A percentile compares a stretch with the other conserved stretches of the same genome.
Conservation (phyloP, 2,888 invertebrate species). For the Cinara cedri region DNA sequence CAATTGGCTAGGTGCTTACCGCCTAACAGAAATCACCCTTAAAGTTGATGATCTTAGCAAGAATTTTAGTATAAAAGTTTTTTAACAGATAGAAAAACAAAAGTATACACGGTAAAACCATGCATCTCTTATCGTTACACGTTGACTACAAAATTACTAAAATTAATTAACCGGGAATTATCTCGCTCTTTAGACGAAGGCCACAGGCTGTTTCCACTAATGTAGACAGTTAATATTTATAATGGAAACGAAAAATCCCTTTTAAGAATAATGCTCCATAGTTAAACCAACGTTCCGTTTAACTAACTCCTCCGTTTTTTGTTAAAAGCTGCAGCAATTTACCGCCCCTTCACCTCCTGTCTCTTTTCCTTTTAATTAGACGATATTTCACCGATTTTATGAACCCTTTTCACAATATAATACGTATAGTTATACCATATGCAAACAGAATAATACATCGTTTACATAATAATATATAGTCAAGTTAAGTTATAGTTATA, state of each 20-base stretch:
- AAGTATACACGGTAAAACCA: too few relatives aligned
- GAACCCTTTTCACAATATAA: slow-evolving; percentile 15
- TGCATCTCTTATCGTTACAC: too few relatives aligned
- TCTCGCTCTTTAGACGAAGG: neutral
- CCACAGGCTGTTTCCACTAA: neutral
- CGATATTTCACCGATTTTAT: slow-evolving; percentile 32
- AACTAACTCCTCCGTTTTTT: slow-evolving; percentile 24
- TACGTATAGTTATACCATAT: slow-evolving; percentile 6
- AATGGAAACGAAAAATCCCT: slow-evolving; percentile 22
- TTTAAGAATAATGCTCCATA: neutral
- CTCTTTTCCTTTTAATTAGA: slow-evolving; percentile 31
- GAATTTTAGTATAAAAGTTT: too few relatives aligned
- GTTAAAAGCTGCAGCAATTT: slow-evolving; percentile 20
- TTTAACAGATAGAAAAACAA: too few relatives aligned
- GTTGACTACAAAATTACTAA: too few relatives aligned
- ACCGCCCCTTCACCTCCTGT: neutral
- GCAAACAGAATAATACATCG: neutral
- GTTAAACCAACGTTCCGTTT: slow-evolving; percentile 29
- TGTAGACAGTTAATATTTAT: slow-evolving; percentile 12
- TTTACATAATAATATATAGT: neutral
- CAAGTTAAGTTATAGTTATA: neutral
- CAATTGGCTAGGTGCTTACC: too few relatives aligned
- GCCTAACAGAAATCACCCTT: too few relatives aligned
- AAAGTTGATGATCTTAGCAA: too few relatives aligned
- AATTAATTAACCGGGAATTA: slow-evolving; percentile 1